Evolutionary conservation across 23 tunicate genomes (phyloP), one percentile per base, ranked within the genome.

Genomic region (Halocynthia roretzi): DNA sequence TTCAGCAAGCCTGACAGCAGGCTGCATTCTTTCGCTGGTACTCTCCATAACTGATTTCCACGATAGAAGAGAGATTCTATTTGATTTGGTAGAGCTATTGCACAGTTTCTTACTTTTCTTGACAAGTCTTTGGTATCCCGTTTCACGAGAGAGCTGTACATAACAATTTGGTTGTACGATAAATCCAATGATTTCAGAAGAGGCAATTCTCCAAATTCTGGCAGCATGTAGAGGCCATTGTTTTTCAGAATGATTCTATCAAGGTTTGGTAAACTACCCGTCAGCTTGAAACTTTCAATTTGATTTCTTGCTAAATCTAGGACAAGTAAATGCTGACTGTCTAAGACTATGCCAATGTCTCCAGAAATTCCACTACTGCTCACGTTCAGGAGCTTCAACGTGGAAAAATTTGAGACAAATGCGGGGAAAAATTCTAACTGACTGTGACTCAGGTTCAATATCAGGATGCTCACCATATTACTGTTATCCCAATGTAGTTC

Each of bases 1-100:
- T 70, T 75, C 8, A 12, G 10, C 61, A 89, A 15, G 67, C 85
- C 96, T 57, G 79, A 80, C 72, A 89, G 85, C 71, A 83, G 80
- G 65, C 96, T 78, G 60, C 78, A 74, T 14, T 74, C 56, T 20
- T 54, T 15, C 5, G 18, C 31, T 14, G 78, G 78, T 22, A 74
- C 14, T 52, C 8, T 50, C 50, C 14, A 14, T 10, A 74, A 50
- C 8, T 18, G 14, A 56, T 74, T 74, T 12, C 78, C 78, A 7
- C 56, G 67, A 9, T 54, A 64, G 10, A 50, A 12, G 1, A 74
- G 6, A 53, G 19, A 54, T 17, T 56, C 78, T 15, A 74, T 53
- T n/a, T 8, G 10, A 10, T 54, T 2, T 6, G 78, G 78, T 56
- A 74, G 56, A 4, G 10, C 10, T 8, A 50, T 54, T 53, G 14